phyloP scores from a whole-genome alignment of 1,140 invertebrate genomes.

The Drosophila busckii region DNA sequence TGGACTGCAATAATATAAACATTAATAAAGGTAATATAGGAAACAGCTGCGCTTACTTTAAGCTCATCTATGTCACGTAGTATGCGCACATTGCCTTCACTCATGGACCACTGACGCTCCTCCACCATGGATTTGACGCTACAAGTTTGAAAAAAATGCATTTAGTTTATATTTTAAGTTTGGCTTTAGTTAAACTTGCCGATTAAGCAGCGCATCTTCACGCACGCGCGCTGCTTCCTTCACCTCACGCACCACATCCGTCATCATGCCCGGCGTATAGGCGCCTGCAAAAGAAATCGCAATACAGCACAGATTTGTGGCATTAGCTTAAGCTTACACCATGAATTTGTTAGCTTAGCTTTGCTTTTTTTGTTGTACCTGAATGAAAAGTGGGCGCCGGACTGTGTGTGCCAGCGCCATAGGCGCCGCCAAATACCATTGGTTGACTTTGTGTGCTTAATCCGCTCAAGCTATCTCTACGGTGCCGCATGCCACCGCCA shows the following conservation, averaged over 20 bases:
- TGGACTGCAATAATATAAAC: constrained; percentile 28
- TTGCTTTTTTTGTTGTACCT: constrained; percentile 52
- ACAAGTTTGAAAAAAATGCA: not conserved
- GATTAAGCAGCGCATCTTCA: constrained; percentile 84
- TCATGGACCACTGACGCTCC: constrained; percentile 80
- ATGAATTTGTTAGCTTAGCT: not conserved
- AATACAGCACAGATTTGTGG: not conserved
- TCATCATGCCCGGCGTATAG: constrained; percentile 87
- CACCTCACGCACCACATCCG: constrained; percentile 87
- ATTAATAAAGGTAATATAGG: not conserved
- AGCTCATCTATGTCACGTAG: constrained; percentile 76
- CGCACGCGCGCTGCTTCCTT: constrained; percentile 85
- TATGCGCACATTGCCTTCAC: constrained; percentile 78
- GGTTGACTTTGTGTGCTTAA: constrained; percentile 79
- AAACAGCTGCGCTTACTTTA: constrained; percentile 40
- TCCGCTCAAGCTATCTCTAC: constrained; percentile 79
- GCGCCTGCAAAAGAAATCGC: constrained; percentile 62
- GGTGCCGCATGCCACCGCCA: constrained; percentile 77
- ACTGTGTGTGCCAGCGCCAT: constrained; percentile 75
- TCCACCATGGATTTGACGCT: constrained; percentile 82
- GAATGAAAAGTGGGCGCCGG: constrained; percentile 78
- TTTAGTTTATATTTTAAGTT: not conserved
- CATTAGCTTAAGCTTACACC: not conserved
- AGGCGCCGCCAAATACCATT: constrained; percentile 74
- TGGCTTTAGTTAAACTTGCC: constrained; percentile 38